Evolutionary conservation across 2,888 invertebrate genomes (phyloP), one percentile per base, ranked within the genome.

Genomic region (Hyposoter dolosus): DNA sequence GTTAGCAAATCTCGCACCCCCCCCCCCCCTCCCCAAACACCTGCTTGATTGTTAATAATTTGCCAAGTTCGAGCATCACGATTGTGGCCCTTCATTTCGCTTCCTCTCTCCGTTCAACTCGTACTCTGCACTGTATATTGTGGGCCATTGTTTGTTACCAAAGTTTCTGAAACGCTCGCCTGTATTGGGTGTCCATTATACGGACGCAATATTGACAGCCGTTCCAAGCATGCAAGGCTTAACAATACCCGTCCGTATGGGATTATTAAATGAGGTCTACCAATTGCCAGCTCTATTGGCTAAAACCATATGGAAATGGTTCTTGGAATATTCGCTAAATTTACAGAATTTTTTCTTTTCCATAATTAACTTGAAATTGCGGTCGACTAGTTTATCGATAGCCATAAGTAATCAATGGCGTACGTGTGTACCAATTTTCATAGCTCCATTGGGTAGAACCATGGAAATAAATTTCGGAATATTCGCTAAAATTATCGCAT

Each of bases 41-140:
- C 92, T 92, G 92, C 92, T 90, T 91, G 92, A 92, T 92, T 92
- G 91, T 92, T 92, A 92, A 92, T 92, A 92, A 92, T 92, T 92
- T 91, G 90, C 91, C 89, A 89, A 90, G 88, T 91, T 91, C 90
- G 89, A 89, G 88, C 86, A 87, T 88, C 88, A 82, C 86, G 88
- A 88, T 88, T 85, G 85, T 80, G 68, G 75, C 82, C 50, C 79
- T 80, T 85, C 88, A 56, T 69, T 56, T 72, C 60, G 47, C 69
- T 50, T 56, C n/a, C 78, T 76, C 63, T 83, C 78, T 74, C n/a
- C n/a, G 56, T 72, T 50, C 40, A 35, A 71, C 53, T 71, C 74
- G 40, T 65, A 56, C 47, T 56, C 23, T 65, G 40, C 65, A 56
- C 56, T 71, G n/a, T 65, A 60, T 66, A 75, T 32, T 77, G 72